Base-by-base conservation (phyloP, 2,113 vertebrate species). In the Pagrus major region DNA sequence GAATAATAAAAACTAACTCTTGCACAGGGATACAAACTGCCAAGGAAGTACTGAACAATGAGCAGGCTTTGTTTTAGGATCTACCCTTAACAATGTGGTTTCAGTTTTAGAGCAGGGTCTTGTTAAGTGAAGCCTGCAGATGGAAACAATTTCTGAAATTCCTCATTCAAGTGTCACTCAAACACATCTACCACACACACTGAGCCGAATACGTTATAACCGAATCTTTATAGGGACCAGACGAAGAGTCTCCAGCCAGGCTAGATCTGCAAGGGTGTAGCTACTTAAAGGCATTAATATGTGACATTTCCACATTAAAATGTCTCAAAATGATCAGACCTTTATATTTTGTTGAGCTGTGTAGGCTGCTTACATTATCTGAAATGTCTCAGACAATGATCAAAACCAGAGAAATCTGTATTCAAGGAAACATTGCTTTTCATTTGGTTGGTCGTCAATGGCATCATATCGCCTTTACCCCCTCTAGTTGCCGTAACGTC, bases 1-100 rank as follows among this genome's bases (percentile, higher is more conserved):
- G 14, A 86, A 75, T 71, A 16, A 80, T 69, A 67, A 67, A 86
- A 67, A 41, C 3, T 6, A 9, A 59, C 20, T 21, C 0, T n/a
- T 51, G 25, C 61, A 63, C 31, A 41, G 41, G 27, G 58, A 27
- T 6, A 9, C 4, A 70, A 73, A 51, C 47, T 44, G 12, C 51
- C 2, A 29, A 16, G 25, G 10, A 77, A 47, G 33, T 23, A 37
- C 12, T 37, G 37, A 55, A 61, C 16, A 46, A 59, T 27, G 35
- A 65, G 58, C 11, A 3, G 63, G 49, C 49, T n/a, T 63, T 76
- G 42, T 61, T 61, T 64, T 31, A 21, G 27, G 35, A 35, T 9
- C 56, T n/a, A 3, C 25, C 33, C 15, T 54, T 12, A 5, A 71
- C 21, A 35, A 23, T 23, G 33, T 58, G 39, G 16, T 61, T 55